Percentiles rank a stretch among this genome's conserved stretches.
These are phyloP conservation scores for Tapirus indicus DNA, from an alignment of 2,797 vertebrate species.

Conservation along the genomic window DNA sequence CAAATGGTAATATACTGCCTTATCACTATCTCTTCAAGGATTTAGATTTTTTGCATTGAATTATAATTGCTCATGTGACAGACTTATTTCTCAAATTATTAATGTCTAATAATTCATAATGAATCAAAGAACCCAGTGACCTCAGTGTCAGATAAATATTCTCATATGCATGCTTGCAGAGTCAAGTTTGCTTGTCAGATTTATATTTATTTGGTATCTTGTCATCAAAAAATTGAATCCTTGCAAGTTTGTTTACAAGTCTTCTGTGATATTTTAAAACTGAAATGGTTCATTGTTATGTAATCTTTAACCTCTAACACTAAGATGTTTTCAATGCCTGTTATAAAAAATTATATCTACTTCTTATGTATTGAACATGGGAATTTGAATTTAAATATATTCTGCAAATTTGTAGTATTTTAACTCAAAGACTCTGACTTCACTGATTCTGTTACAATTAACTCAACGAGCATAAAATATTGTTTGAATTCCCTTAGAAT, in stretches of 20 bases:
- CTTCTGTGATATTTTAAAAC: neutral
- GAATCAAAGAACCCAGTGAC: neutral
- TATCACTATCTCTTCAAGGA: neutral
- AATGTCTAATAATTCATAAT: neutral
- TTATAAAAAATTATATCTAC: neutral
- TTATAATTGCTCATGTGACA: neutral
- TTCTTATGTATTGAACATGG: neutral
- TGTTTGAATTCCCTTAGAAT: neutral
- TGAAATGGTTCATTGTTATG: neutral
- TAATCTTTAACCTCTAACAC: neutral
- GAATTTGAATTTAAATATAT: conserved; percentile 12
- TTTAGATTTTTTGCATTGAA: neutral
- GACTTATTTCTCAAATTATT: neutral
- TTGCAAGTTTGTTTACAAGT: neutral
- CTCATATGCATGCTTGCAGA: neutral
- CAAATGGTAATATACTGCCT: neutral
- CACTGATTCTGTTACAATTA: neutral
- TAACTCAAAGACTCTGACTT: neutral
- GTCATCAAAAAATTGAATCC: neutral
- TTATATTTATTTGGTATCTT: neutral
- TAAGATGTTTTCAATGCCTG: neutral
- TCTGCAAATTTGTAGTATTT: neutral
- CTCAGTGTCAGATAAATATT: neutral
- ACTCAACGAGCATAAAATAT: neutral
- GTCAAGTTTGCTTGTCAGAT: neutral